A percentile compares a stretch with the other conserved stretches of the same genome.
Conservation (phyloP, 2,797 vertebrate genomes). For the Vireo griseus region DNA sequence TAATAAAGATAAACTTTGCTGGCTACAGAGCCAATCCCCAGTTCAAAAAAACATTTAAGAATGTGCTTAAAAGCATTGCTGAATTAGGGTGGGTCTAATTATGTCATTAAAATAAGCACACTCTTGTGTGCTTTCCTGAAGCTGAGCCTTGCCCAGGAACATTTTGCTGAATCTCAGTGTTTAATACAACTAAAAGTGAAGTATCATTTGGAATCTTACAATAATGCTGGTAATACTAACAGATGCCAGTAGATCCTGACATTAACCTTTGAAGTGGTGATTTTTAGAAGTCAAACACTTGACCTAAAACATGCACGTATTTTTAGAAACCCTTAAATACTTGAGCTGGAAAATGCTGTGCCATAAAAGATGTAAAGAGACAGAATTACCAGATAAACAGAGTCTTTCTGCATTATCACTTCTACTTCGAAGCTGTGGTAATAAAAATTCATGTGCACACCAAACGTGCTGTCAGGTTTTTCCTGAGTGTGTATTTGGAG, state of each 20-base stretch:
- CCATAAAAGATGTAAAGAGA: neutral
- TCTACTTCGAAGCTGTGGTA: neutral
- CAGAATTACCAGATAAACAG: neutral
- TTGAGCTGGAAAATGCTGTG: neutral
- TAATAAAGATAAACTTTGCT: constrained; percentile 24
- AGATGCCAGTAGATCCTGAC: neutral
- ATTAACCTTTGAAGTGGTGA: neutral
- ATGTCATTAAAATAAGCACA: constrained; percentile 22
- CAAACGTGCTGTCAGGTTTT: neutral
- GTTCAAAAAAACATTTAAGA: constrained; percentile 17
- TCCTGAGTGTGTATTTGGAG: neutral
- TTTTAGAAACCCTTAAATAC: constrained; percentile 13
- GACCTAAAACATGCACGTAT: neutral
- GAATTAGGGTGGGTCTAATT: constrained; percentile 36
- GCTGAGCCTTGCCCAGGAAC: neutral
- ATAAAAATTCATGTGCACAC: neutral
- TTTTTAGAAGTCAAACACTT: neutral
- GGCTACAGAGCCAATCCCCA: neutral
- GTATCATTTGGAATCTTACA: neutral
- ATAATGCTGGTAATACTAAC: neutral
- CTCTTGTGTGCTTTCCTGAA: constrained; percentile 4
- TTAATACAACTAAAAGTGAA: neutral
- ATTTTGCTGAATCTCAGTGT: neutral
- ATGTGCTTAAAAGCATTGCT: constrained; percentile 1
- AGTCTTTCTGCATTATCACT: neutral